Percentiles rank a stretch among this genome's conserved stretches.
Conservation (phyloP, 2,113 vertebrate genomes). For the Orthonyx spaldingii region DNA sequence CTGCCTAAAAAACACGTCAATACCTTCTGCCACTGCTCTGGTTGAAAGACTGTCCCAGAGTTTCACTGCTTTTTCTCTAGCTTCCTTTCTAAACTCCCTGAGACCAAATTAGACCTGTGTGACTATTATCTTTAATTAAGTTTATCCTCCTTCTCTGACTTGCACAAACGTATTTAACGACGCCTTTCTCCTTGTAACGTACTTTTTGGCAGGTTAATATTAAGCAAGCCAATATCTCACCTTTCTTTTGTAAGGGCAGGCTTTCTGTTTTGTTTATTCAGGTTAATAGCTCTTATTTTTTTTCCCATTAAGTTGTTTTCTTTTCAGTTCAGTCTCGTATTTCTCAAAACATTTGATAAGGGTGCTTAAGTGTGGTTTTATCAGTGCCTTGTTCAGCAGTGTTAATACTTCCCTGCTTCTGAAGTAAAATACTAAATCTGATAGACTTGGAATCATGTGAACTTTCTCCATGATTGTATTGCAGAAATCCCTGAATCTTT, state of each 20-base stretch:
- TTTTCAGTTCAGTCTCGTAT: neutral
- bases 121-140: neutral
- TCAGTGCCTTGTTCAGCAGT: neutral
- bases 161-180: neutral
- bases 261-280: conserved; percentile 1
- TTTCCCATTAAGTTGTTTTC: neutral
- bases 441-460: neutral
- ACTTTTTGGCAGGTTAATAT: neutral
- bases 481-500: neutral
- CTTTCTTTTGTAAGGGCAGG: neutral
- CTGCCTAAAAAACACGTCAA: neutral
- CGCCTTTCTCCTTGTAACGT: neutral
- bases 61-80: neutral
- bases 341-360: neutral
- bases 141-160: neutral
- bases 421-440: neutral
- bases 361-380: neutral
- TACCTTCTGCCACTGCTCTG: neutral
- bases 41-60: neutral
- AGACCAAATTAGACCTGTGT: neutral
- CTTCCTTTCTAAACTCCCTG: neutral
- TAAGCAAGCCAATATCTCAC: neutral
- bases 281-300: neutral
- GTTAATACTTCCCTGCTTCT: neutral
- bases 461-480: neutral